Base-by-base conservation (phyloP, 2,888 invertebrate species). In the Melieria crassipennis region DNA sequence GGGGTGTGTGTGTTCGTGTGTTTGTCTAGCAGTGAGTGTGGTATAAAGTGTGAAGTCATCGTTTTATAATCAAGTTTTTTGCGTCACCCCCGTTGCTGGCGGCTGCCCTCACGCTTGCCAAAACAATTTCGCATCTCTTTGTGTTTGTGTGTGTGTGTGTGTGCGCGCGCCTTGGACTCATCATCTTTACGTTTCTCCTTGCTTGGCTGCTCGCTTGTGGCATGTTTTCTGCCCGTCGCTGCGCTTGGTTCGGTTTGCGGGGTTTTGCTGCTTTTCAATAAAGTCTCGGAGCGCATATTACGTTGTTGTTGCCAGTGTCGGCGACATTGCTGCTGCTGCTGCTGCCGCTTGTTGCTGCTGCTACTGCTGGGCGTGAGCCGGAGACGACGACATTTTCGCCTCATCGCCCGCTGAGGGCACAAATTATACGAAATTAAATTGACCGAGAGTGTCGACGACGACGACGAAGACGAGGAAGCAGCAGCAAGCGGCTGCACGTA, bases 1-100 rank as follows among this genome's bases (percentile, higher is more conserved):
- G 45, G 66, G 48, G 6, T 10, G 30, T 57, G 11, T 16, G 52
- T 30, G 30, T n/a, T n/a, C n/a, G n/a, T 16, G 13, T 10, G 43
- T 52, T 13, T 65, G n/a, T 9, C 4, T 43, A 50, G 50, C 42
- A 6, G n/a, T 65, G 10, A 11, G 11, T 42, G 42, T 47, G 5
- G 13, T 71, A 76, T 76, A 80, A 82, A 83, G 82, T 84, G 83
- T 83, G 81, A 82, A 83, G 82, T 83, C 83, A 83, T 83, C 84
- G 81, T 79, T 82, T 83, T 84, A 82, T 83, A 84, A 83, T 84
- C 79, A 84, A 82, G 79, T 83, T 83, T 83, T 80, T 77, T 80
- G 30, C 30, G 30, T 30, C 30, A 30, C 30, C 30, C 30, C 30
- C 30, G 30, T 30, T 30, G 30, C 30, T 30, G 30, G 30, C 30